Base-by-base conservation (phyloP, 2,113 vertebrate genomes). In the Hipposideros armiger region DNA sequence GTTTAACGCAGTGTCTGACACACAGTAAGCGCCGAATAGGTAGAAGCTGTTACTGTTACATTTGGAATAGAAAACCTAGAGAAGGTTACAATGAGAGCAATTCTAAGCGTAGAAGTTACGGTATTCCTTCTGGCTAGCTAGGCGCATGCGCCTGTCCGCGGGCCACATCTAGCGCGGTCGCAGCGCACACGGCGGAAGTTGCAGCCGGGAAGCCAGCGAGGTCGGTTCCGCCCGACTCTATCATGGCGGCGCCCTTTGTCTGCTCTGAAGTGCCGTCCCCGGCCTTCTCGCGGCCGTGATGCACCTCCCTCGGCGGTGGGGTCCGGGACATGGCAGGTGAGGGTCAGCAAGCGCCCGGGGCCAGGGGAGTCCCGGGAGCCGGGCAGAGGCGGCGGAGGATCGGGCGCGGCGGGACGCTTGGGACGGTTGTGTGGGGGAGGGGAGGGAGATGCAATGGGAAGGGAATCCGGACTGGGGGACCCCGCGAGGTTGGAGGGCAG, bases 241-340 rank as follows among this genome's bases (percentile, higher is more conserved):
- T 98, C 92, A 98, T 98, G 98, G 98, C 98, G 98, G 98, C 98
- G 98, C 98, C 98, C 98, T 98, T 98, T 98, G 98, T 98, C 98
- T 98, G 91, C 52, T 95, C 94, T 72, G 97, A 96, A 97, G 97
- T 93, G 91, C 97, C 28, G 97, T 96, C 93, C 89, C 97, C 7
- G 94, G 97, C 96, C 96, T 96, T 76, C 95, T 97, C 93, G 94
- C 94, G 88, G 95, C 95, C 94, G 95, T 98, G 97, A 98, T 97
- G 97, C 93, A 89, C 96, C 94, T 97, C 91, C 64, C 62, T 96
- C 78, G 16, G 93, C 56, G 83, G 92, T 70, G 94, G 86, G 89
- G 93, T 90, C 90, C 74, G 70, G 97, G 97, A 97, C 97, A 97
- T 98, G 97, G 97, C 97, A 97, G 97, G 97, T 98, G 95, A 96